Percentiles rank a stretch among this genome's conserved stretches.
phyloP scores from a whole-genome alignment of 1,140 invertebrate species.

The Ceratoteleas bidentatus region DNA sequence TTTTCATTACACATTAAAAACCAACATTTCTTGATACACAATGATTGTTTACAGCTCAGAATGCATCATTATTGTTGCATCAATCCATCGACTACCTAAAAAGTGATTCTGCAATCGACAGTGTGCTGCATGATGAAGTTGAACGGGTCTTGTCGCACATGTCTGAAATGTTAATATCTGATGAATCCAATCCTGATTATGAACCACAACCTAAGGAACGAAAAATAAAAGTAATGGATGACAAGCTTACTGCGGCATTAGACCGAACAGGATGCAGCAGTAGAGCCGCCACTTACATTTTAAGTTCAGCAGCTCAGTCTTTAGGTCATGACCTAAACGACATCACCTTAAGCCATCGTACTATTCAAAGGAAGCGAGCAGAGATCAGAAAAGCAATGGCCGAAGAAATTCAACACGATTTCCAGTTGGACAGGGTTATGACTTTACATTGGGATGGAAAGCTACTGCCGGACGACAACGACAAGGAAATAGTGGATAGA shows the following conservation, averaged over 20 bases:
- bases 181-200: background rate
- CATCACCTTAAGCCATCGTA: background rate
- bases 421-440: background rate
- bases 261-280: background rate
- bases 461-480: background rate
- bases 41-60: background rate
- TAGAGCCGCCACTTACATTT: background rate
- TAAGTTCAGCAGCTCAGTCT: background rate
- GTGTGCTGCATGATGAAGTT: background rate
- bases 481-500: background rate
- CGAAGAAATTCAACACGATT: background rate
- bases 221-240: background rate
- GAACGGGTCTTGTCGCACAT: background rate
- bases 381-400: background rate
- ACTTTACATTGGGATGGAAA: constrained; percentile 3
- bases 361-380: background rate
- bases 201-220: background rate
- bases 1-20: too few species aligned
- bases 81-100: background rate
- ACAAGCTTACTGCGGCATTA: background rate
- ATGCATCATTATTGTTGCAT: background rate
- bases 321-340: constrained; percentile 5
- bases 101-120: background rate
- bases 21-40: too few species aligned
- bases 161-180: background rate